phyloP scores from a whole-genome alignment of 2,113 vertebrate genomes.

The Athene noctua region DNA sequence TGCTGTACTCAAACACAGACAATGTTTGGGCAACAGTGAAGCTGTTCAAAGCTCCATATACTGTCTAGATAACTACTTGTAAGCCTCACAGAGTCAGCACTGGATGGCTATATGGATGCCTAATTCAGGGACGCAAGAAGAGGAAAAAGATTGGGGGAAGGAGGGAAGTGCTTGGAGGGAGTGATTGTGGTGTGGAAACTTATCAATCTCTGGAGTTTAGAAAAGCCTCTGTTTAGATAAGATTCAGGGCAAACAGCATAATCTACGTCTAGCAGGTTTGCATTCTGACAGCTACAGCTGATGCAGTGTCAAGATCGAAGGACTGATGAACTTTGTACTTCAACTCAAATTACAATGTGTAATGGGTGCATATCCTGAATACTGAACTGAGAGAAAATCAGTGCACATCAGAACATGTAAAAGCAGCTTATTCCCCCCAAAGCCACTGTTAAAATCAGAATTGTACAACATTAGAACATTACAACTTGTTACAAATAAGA shows the following conservation, averaged over 20 bases:
- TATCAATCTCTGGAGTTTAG: neutral
- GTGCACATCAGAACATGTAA: neutral
- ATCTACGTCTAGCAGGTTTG: constrained; percentile 7
- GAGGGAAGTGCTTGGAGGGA: neutral
- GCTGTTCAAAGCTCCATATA: neutral
- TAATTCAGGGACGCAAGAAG: neutral
- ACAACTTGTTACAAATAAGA: neutral
- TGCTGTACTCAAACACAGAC: neutral
- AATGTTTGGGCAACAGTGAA: neutral
- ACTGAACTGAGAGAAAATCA: neutral
- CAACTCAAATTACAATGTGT: neutral
- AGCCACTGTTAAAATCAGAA: neutral
- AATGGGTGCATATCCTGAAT: neutral
- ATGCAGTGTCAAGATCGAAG: neutral
- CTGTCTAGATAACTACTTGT: no score
- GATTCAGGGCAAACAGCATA: constrained; percentile 27
- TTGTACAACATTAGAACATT: neutral
- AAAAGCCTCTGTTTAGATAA: constrained; percentile 35
- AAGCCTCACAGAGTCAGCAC: neutral
- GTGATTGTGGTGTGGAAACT: neutral
- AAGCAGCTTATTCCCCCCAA: neutral
- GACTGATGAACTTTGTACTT: constrained; percentile 5
- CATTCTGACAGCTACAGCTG: constrained; percentile 23
- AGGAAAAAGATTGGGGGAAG: neutral
- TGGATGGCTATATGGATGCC: neutral